Conservation (phyloP, 2,888 invertebrate genomes). For the Drosophila hamatofila region DNA sequence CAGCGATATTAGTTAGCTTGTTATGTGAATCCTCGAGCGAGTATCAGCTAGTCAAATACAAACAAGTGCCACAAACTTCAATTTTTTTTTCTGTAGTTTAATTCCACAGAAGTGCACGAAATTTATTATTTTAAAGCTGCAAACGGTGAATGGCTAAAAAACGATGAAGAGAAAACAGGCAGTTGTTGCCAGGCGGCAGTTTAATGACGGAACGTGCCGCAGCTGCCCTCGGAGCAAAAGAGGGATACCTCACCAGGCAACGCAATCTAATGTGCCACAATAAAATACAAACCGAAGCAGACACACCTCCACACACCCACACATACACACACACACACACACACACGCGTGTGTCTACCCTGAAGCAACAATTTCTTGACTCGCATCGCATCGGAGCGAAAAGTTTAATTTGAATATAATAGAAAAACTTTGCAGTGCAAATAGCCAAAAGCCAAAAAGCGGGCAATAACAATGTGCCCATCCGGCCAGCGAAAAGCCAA, state of each 20-base stretch:
- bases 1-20: too few species aligned
- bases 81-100: not conserved
- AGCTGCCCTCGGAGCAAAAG: constrained; percentile 30
- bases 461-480: constrained; percentile 54
- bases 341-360: constrained; percentile 22
- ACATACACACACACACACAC: not conserved
- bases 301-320: constrained; percentile 1
- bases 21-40: not conserved
- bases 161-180: not conserved
- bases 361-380: constrained; percentile 65
- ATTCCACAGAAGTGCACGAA: constrained; percentile 23
- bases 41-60: not conserved
- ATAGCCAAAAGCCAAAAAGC: constrained; percentile 60
- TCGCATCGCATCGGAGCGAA: constrained; percentile 31
- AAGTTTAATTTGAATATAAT: constrained; percentile 81
- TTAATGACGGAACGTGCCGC: constrained; percentile 69
- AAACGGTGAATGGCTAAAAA: constrained; percentile 37
- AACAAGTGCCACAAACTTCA: not conserved
- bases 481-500: constrained; percentile 37
- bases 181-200: constrained; percentile 15
- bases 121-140: constrained; percentile 60
- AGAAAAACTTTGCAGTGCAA: constrained; percentile 72
- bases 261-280: constrained; percentile 39
- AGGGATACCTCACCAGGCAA: constrained; percentile 15
- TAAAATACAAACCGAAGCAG: constrained; percentile 30